Percentiles rank a stretch among this genome's conserved stretches.
phyloP scores from a whole-genome alignment of 2,888 invertebrate genomes.

The Acanthosepion esculentum region DNA sequence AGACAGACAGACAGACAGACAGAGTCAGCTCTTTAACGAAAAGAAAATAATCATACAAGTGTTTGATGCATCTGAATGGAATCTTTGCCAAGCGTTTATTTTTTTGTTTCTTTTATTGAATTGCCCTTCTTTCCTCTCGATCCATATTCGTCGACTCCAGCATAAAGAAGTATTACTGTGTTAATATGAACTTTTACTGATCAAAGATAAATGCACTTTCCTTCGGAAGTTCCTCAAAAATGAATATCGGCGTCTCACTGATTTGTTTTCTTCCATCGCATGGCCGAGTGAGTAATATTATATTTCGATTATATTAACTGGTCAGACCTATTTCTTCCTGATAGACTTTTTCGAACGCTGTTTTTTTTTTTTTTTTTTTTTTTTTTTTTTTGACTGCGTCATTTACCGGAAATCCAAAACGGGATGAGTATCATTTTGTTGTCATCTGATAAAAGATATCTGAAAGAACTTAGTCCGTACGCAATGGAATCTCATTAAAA shows the following conservation, averaged over 20 bases:
- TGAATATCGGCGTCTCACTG: not conserved
- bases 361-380: not conserved
- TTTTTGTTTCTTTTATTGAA: not conserved
- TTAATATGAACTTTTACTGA: not conserved
- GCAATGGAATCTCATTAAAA: not conserved
- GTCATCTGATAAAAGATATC: not conserved
- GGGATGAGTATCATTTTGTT: not conserved
- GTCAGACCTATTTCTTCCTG: too few relatives aligned
- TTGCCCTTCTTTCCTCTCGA: not conserved
- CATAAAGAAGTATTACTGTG: not conserved
- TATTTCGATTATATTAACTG: slow-evolving; percentile 33
- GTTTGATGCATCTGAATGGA: not conserved
- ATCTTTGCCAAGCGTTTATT: not conserved
- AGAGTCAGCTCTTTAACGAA: not conserved
- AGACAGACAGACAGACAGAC: too few relatives aligned
- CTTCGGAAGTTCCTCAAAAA: not conserved
- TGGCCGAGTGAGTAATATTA: not conserved
- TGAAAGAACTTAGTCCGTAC: too few relatives aligned
- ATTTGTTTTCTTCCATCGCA: not conserved
- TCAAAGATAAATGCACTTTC: not conserved
- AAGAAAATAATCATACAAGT: too few relatives aligned
- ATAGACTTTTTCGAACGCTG: too few relatives aligned
- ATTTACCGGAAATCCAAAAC: not conserved
- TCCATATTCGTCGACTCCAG: not conserved
- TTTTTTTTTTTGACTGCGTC: not conserved